Conservation (phyloP, 2,888 invertebrate species). For the Leucania comma region DNA sequence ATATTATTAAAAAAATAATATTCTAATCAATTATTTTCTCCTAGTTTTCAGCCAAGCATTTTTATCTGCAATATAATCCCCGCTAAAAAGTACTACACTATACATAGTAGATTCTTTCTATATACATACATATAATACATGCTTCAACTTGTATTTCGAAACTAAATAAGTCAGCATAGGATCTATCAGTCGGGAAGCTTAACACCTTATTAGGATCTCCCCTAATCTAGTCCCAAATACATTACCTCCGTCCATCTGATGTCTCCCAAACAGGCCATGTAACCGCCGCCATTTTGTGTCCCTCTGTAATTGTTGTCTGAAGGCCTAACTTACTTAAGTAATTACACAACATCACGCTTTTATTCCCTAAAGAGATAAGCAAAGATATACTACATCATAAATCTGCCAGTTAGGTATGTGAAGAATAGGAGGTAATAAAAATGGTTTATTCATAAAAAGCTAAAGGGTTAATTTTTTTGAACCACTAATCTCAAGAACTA, state of each 20-base stretch:
- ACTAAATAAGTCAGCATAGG: conserved; percentile 2
- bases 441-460: too few relatives aligned
- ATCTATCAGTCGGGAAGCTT: conserved; percentile 3
- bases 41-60: too few relatives aligned
- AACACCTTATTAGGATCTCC: conserved; percentile 31
- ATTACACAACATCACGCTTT: conserved; percentile 13
- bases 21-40: too few relatives aligned
- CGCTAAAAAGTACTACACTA: too few relatives aligned
- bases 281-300: conserved; percentile 32
- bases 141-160: background rate
- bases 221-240: conserved; percentile 37
- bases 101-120: too few relatives aligned
- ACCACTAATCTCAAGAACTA: too few relatives aligned
- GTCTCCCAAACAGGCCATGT: conserved; percentile 14
- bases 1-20: too few relatives aligned
- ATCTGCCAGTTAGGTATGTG: background rate
- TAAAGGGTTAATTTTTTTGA: too few relatives aligned
- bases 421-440: too few relatives aligned
- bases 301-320: conserved; percentile 34
- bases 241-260: conserved; percentile 30
- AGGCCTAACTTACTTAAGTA: conserved; percentile 26
- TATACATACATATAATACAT: background rate
- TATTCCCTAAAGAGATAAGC: background rate
- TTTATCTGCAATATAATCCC: too few relatives aligned
- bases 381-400: background rate